phyloP scores from a whole-genome alignment of 2,797 vertebrate genomes.

The Oryzias sinensis region DNA sequence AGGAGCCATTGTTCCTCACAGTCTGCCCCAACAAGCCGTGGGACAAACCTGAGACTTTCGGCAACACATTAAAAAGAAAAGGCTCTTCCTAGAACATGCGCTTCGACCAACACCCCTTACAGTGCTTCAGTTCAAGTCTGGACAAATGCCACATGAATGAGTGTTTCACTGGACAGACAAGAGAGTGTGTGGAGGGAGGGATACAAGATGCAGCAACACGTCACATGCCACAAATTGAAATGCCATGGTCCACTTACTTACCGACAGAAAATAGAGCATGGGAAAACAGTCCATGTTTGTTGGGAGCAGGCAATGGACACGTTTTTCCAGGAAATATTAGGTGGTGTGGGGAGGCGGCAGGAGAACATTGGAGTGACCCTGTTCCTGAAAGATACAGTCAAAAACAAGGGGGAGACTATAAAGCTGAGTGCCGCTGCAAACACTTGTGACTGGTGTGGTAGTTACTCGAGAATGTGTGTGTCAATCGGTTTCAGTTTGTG shows the following conservation, averaged over 20 bases:
- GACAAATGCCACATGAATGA: conserved; percentile 29
- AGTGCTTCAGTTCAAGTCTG: conserved; percentile 22
- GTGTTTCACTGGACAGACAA: conserved; percentile 19
- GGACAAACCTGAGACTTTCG: conserved; percentile 46
- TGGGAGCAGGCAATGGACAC: conserved; percentile 85
- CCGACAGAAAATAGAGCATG: conserved; percentile 98
- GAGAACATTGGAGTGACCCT: conserved; percentile 83
- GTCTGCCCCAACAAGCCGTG: conserved; percentile 50
- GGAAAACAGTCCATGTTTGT: conserved; percentile 99
- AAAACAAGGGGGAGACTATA: conserved; percentile 35
- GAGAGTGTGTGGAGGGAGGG: not conserved
- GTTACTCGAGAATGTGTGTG: conserved; percentile 23
- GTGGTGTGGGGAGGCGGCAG: conserved; percentile 81
- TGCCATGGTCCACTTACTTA: conserved; percentile 80
- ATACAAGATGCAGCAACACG: conserved; percentile 24
- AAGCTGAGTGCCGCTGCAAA: conserved; percentile 24
- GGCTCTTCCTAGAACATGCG: conserved; percentile 10
- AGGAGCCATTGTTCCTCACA: conserved; percentile 49
- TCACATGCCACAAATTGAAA: conserved; percentile 60
- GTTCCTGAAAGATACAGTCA: conserved; percentile 77
- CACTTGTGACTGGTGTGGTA: conserved; percentile 27
- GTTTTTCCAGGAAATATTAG: conserved; percentile 88
- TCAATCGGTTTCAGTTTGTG: conserved; percentile 18
- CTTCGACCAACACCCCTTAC: conserved; percentile 16
- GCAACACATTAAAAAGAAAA: conserved; percentile 46